phyloP scores from a whole-genome alignment of 2,113 vertebrate genomes.

The Ifrita kowaldi region DNA sequence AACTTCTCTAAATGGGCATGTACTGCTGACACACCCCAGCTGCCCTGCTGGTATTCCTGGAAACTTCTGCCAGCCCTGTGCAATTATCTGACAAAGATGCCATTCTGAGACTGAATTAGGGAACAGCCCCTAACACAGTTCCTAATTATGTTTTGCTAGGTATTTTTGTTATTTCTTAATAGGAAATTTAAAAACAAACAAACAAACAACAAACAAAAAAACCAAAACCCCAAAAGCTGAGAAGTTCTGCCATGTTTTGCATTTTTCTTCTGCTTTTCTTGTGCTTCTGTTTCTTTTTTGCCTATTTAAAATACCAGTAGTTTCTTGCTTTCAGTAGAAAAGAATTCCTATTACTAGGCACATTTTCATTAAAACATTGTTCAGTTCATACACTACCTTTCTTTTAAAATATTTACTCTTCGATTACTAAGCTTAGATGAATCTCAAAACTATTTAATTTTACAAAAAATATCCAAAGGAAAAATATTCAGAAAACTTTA shows the following conservation, averaged over 20 bases:
- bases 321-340: not conserved
- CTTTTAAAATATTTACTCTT: not conserved
- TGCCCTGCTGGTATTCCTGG: not conserved
- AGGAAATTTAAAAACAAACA: not conserved
- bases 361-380: not conserved
- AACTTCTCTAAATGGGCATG: not conserved
- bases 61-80: not conserved
- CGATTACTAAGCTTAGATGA: not conserved
- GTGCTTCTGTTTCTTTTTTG: not conserved
- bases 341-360: not conserved
- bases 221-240: not conserved
- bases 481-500: not conserved
- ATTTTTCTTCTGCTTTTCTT: not conserved
- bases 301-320: not conserved
- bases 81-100: not conserved
- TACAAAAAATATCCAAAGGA: not conserved
- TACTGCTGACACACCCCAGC: not conserved
- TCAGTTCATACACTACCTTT: not conserved
- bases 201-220: not conserved
- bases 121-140: accelerated
- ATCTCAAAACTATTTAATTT: not conserved
- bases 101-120: not conserved
- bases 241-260: not conserved
- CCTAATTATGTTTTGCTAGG: not conserved
- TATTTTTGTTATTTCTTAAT: not conserved